Evolutionary conservation across 2,888 invertebrate genomes (phyloP), one percentile per base, ranked within the genome.

Genomic region (Heliconius ethilla): DNA sequence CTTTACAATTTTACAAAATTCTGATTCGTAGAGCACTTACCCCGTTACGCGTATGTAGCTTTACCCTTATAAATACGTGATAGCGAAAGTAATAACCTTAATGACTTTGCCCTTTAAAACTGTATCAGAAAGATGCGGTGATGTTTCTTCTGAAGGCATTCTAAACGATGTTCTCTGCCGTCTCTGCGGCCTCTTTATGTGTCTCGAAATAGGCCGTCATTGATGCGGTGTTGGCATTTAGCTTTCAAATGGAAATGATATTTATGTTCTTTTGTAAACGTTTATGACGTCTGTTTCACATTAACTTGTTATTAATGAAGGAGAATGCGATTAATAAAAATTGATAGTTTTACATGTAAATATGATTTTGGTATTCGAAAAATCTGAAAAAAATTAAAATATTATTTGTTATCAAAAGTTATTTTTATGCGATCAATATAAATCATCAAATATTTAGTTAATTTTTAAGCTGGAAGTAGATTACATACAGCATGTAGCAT

Each of bases 51-150:
- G 72, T 40, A 59, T n/a, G n/a, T 59, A n/a, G 22, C 40, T 13
- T 4, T n/a, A 40, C 22, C 1, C 51, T 76, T 72, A 13, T 76
- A 65, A 45, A 37, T 25, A 55, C 15, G 33, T 9, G 66, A 40
- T 15, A 67, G 51, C 40, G 55, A 45, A 33, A 73, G 59, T 40
- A 59, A 77, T 72, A 65, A 73, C 59, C 55, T 27, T 77, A 77
- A 77, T 67, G 67, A 73, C 37, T 77, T 55, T 73, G 77, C 72
- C 77, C 73, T 77, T 73, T 73, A 73, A 65, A 73, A 73, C 6
- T 25, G 51, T 65, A 73, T 15, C 62, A 40, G 45, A 59, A 74
- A 77, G 59, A 72, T 45, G 77, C 45, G 40, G n/a, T 27, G 15
- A 27, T 45, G 27, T 22, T 65, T 74, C 29, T 65, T 74, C 29